A percentile compares a stretch with the other conserved stretches of the same genome.
Conservation (phyloP, 2,113 vertebrate species). For the Rhynchomys soricoides region DNA sequence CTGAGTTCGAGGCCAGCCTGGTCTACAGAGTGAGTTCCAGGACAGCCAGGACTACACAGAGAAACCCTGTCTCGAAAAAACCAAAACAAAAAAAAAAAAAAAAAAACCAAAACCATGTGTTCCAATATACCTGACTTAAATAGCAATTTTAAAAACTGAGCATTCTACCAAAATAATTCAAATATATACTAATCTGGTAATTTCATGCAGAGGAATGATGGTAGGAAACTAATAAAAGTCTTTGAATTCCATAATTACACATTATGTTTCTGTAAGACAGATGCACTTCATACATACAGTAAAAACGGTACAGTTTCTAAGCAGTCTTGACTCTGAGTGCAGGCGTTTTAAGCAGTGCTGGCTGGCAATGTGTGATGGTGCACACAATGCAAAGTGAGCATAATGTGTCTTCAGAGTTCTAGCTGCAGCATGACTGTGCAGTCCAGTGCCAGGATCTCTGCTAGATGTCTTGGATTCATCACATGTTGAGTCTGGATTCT, state of each 20-base stretch:
- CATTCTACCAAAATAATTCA: not conserved
- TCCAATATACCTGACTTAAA: too few species aligned
- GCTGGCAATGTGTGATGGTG: not conserved
- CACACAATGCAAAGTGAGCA: not conserved
- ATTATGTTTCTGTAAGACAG: not conserved
- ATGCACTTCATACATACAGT: too few species aligned
- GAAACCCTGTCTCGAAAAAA: too few species aligned
- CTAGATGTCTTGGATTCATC: not conserved
- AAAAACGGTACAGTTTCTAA: not conserved
- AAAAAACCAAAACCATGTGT: too few species aligned
- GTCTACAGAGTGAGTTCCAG: too few species aligned
- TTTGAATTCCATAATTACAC: not conserved
- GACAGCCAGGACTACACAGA: too few species aligned
- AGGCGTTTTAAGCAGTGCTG: not conserved
- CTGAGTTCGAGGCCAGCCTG: too few species aligned
- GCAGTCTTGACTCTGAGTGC: not conserved
- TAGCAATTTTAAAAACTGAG: not conserved
- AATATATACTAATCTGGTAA: not conserved
- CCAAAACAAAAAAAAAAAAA: too few species aligned
- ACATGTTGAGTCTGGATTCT: not conserved
- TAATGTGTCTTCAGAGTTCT: not conserved
- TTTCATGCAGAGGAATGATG: not conserved
- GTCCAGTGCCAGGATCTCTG: not conserved
- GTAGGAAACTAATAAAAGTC: not conserved
- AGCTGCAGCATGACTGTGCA: not conserved